Evolutionary conservation across 2,888 invertebrate genomes (phyloP).

Genomic region (Sthenelais limicola): DNA sequence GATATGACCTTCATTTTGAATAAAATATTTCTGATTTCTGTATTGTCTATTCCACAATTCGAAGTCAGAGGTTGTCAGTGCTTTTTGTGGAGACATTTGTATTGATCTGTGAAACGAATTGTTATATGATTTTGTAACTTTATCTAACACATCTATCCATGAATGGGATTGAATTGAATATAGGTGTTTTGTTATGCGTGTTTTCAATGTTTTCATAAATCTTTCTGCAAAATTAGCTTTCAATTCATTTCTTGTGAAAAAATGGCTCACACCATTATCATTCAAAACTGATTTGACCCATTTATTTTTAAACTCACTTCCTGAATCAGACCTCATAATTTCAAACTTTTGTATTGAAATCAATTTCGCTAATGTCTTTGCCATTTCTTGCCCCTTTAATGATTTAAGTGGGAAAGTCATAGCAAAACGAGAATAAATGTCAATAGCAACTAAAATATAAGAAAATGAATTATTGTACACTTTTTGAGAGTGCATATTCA

Average conservation of each 20-base stretch:
- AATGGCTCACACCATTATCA: not conserved
- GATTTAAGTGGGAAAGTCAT: not conserved
- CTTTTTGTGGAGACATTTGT: not conserved
- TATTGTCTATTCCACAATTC: not conserved
- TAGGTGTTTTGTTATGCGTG: not conserved
- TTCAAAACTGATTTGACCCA: not conserved
- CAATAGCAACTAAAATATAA: not conserved
- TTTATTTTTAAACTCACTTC: not conserved
- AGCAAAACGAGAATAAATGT: not conserved
- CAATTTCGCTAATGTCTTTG: not conserved
- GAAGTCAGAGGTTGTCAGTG: not conserved
- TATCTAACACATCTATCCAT: not conserved
- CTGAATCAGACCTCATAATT: too few species aligned
- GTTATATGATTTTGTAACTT: constrained; percentile 2
- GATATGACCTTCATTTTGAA: too few species aligned
- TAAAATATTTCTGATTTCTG: not conserved
- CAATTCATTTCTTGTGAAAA: not conserved
- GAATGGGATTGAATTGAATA: not conserved
- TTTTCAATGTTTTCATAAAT: not conserved
- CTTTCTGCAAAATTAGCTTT: not conserved
- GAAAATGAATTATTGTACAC: not conserved
- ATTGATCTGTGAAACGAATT: not conserved
- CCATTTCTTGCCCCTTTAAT: not conserved
- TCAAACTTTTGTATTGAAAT: too few species aligned
- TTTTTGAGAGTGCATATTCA: not conserved